Evolutionary conservation across 2,797 vertebrate species (phyloP), one percentile per base, ranked within the genome.

Genomic region (Rallus crepitans): DNA sequence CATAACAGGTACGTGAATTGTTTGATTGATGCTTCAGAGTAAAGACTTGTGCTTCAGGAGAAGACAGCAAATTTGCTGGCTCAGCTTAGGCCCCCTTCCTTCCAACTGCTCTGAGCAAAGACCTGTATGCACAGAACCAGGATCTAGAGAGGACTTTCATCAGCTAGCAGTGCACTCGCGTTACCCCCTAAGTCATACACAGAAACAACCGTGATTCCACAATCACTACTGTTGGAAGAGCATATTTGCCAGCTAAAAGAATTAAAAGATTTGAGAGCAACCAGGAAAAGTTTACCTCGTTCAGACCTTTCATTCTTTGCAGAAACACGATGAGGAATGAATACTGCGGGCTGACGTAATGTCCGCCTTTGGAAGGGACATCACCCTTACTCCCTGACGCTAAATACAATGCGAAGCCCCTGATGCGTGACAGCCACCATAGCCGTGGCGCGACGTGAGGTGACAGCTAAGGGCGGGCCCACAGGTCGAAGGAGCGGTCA

Each of bases 131-230:
- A 15, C 3, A 4, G 1, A 15, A 11, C 21, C 40, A 30, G 65
- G 10, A 9, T 1, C 53, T 12, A 17, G 8, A 24, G 27, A 31
- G 35, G 6, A 10, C 40, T 53, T 8, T 8, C 1, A 30, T 4
- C 1, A 63, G 28, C 42, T 12, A 23, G 30, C 64, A 33, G 11
- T 1, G 53, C 53, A 8, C 13, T 10, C 8, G 2, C 3, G 9
- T 5, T 0, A 24, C 4, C 23, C 39, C 10, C 47, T 14, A 15
- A n/a, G 28, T 3, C 78, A 31, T 0, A 6, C 30, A 30, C 0
- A 6, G 20, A 35, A 31, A 25, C 60, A 71, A 3, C 30, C 6
- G 37, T 2, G 18, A 15, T 28, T 28, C 31, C 7, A 5, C 9
- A 10, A 50, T 3, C 19, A 1, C 21, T 8, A 4, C 11, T 27